These are phyloP conservation scores for Sebastes steindachneri DNA, from an alignment of 2,797 vertebrate species.

Conservation along the genomic window DNA sequence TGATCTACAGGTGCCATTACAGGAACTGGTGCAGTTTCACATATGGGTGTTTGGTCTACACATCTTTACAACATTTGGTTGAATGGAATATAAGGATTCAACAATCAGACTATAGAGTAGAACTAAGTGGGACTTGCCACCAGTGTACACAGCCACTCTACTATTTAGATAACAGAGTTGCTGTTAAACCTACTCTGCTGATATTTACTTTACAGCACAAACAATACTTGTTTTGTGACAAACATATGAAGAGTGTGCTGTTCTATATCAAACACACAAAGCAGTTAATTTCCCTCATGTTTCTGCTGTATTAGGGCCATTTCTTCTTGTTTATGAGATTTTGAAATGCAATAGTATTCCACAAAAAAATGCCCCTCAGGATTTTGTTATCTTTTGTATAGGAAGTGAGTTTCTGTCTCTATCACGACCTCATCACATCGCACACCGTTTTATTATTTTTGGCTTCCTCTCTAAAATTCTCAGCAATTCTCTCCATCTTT, in stretches of 20 bases:
- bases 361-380: constrained; percentile 14
- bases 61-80: neutral
- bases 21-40: neutral
- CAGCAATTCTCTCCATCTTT: neutral
- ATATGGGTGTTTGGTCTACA: neutral
- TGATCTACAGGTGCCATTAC: neutral
- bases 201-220: neutral
- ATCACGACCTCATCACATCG: constrained; percentile 5
- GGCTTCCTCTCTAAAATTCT: constrained; percentile 29
- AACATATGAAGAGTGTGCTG: neutral
- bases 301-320: constrained; percentile 4
- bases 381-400: constrained; percentile 23
- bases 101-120: neutral
- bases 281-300: neutral
- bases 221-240: neutral
- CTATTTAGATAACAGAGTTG: neutral
- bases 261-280: constrained; percentile 18
- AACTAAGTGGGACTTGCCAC: neutral
- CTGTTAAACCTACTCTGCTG: neutral
- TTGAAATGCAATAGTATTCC: neutral
- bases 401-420: constrained; percentile 36
- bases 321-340: constrained; percentile 13
- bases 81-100: neutral
- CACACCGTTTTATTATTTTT: constrained; percentile 15
- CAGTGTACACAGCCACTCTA: neutral